phyloP scores from a whole-genome alignment of 2,797 vertebrate species.

The Erethizon dorsatum region DNA sequence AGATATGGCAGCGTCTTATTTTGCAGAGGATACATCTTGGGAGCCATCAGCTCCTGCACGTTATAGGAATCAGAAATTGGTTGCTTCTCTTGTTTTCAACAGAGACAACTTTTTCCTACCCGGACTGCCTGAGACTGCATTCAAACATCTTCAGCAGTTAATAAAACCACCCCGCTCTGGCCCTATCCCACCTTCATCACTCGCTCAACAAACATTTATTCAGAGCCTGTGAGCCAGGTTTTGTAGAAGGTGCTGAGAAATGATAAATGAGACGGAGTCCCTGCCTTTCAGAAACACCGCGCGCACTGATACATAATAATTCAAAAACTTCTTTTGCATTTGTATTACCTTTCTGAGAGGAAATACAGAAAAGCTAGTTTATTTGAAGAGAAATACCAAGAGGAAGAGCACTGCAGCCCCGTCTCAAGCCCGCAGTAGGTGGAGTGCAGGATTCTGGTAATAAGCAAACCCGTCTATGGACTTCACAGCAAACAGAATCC shows the following conservation, averaged over 20 bases:
- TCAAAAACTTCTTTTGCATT: constrained; percentile 9
- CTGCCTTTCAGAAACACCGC: neutral
- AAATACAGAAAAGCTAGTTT: neutral
- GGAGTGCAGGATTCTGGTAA: neutral
- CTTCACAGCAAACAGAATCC: neutral
- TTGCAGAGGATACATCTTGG: neutral
- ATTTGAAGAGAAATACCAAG: neutral
- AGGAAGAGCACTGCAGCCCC: neutral
- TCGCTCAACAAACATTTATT: neutral
- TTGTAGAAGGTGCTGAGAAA: neutral
- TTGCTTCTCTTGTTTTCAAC: constrained; percentile 6
- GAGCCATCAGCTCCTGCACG: neutral
- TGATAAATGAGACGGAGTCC: neutral
- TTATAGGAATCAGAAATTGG: neutral
- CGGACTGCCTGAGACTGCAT: neutral
- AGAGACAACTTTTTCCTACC: constrained; percentile 14
- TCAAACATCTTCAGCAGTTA: neutral
- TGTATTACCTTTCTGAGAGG: constrained; percentile 29
- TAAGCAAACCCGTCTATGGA: neutral
- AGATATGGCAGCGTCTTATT: neutral
- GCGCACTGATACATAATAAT: neutral
- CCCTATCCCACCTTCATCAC: neutral
- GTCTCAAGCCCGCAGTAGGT: neutral
- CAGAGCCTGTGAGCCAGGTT: neutral
- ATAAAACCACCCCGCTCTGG: neutral